phyloP scores from a whole-genome alignment of 2,888 invertebrate species.

The Drosophila borborema region DNA sequence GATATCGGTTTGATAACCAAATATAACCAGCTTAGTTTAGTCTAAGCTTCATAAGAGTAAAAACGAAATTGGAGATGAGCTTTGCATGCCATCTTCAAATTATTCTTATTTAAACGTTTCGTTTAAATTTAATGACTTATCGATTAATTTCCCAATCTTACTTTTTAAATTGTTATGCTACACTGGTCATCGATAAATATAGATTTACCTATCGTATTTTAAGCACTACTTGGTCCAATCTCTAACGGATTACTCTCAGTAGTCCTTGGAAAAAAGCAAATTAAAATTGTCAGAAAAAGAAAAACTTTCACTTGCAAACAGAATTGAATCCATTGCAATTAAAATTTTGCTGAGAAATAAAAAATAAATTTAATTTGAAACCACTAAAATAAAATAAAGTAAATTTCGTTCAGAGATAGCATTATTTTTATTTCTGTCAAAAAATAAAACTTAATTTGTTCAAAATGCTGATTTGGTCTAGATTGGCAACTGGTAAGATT shows the following conservation, averaged over 20 bases:
- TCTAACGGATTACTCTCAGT: conserved; percentile 12
- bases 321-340: conserved; percentile 5
- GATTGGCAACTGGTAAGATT: conserved; percentile 55
- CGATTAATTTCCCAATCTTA: neutral
- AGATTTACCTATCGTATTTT: neutral
- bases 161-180: neutral
- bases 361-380: neutral
- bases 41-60: neutral
- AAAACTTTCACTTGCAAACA: conserved; percentile 23
- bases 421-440: neutral
- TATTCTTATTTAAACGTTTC: neutral
- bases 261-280: conserved; percentile 21
- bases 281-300: conserved; percentile 9
- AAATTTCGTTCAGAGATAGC: neutral
- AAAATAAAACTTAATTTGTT: neutral
- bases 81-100: neutral
- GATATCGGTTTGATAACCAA: neutral
- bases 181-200: conserved; percentile 25
- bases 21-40: neutral
- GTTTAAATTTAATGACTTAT: neutral
- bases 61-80: too few relatives aligned
- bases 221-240: neutral
- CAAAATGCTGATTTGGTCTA: conserved; percentile 51
- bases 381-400: neutral
- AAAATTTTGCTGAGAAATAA: neutral